Percentiles rank a stretch among this genome's conserved stretches.
Conservation (phyloP, 1,140 invertebrate species). For the Meteorus sp. region DNA sequence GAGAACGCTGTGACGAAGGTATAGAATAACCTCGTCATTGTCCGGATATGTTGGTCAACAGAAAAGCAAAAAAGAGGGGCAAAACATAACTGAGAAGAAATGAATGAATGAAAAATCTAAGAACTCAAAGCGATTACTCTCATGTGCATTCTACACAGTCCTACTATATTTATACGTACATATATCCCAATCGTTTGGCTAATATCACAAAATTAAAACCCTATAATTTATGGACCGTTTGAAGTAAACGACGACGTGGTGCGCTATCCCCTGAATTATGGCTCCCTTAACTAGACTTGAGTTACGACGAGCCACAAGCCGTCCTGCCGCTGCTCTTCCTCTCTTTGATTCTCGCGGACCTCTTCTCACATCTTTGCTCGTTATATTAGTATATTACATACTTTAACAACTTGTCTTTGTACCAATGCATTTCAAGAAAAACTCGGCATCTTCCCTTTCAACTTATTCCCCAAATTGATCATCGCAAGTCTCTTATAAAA, state of each 20-base stretch:
- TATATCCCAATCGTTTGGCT: not conserved
- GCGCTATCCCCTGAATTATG: constrained; percentile 57
- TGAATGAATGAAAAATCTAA: too few relatives aligned
- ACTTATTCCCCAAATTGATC: too few relatives aligned
- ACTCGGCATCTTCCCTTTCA: not conserved
- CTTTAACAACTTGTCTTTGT: not conserved
- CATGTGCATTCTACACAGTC: too few relatives aligned
- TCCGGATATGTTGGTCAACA: too few relatives aligned
- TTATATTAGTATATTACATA: not conserved
- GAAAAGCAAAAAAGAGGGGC: too few relatives aligned
- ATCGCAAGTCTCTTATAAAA: too few relatives aligned
- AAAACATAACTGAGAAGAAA: too few relatives aligned
- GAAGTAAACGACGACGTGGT: constrained; percentile 51
- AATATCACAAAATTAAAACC: constrained; percentile 55
- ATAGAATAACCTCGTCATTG: too few relatives aligned
- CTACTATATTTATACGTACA: too few relatives aligned
- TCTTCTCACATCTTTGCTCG: constrained; percentile 15
- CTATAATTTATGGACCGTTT: constrained; percentile 56
- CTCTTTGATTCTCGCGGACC: constrained; percentile 14
- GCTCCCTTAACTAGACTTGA: constrained; percentile 59
- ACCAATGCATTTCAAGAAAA: not conserved
- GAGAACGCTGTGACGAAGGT: too few relatives aligned
- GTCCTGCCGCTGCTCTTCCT: constrained; percentile 26
- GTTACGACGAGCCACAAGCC: constrained; percentile 49
- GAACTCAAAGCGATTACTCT: too few relatives aligned